These are phyloP conservation scores for Lanius ludovicianus DNA, from an alignment of 2,113 vertebrate genomes.

Conservation along the genomic window DNA sequence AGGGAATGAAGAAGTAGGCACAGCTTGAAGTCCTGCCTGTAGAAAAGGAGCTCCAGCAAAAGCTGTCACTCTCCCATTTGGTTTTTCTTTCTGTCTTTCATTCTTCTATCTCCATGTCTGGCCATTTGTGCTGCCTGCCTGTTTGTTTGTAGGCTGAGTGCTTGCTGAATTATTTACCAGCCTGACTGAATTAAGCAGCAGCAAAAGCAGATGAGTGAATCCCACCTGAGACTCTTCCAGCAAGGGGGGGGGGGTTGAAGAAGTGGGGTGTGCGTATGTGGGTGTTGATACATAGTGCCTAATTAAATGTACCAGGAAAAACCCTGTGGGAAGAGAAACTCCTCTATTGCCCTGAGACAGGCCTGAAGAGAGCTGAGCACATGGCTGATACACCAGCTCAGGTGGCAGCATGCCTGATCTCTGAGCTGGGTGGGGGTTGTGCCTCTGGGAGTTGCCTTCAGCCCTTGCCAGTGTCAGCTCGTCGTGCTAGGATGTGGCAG, in stretches of 20 bases:
- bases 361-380: neutral
- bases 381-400: neutral
- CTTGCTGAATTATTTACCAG: slow-evolving; percentile 65
- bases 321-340: neutral
- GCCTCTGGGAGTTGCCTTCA: slow-evolving; percentile 5
- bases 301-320: slow-evolving; percentile 36
- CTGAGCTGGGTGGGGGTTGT: neutral
- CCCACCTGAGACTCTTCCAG: slow-evolving; percentile 44
- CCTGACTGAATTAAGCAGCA: slow-evolving; percentile 58
- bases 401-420: neutral
- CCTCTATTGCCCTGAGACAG: neutral
- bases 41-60: neutral
- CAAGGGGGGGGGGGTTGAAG: neutral
- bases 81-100: neutral
- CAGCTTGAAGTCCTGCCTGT: neutral
- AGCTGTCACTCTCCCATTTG: neutral
- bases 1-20: neutral
- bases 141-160: slow-evolving; percentile 57
- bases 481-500: neutral
- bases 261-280: neutral
- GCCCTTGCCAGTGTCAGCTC: neutral
- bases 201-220: slow-evolving; percentile 4
- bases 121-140: slow-evolving; percentile 37
- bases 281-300: neutral
- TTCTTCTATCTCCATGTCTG: neutral